These are phyloP conservation scores for Linurgus olivaceus DNA, from an alignment of 2,797 vertebrate species.

Conservation along the genomic window DNA sequence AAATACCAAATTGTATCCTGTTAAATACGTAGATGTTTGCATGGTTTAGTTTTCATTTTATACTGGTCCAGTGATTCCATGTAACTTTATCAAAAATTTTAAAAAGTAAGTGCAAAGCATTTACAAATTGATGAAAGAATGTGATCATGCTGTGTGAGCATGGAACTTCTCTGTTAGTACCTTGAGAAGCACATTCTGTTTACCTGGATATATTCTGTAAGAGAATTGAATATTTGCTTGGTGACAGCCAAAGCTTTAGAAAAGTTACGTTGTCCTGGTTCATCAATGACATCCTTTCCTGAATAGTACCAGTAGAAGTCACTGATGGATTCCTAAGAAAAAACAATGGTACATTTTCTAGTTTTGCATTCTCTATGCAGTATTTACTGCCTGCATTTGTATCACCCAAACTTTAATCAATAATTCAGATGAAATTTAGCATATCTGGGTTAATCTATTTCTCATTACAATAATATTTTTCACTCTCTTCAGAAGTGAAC, in stretches of 20 bases:
- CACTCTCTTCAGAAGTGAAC: neutral
- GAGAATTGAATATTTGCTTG: slow-evolving; percentile 99
- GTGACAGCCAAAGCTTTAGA: slow-evolving; percentile 95
- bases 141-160: neutral
- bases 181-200: neutral
- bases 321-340: slow-evolving; percentile 93
- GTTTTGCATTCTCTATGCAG: neutral
- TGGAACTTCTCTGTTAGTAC: neutral
- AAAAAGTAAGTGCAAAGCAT: neutral
- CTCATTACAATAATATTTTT: neutral
- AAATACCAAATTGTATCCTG: rapidly evolving
- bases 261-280: slow-evolving; percentile 95
- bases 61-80: neutral
- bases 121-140: neutral
- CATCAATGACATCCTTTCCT: slow-evolving; percentile 95
- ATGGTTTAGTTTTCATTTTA: neutral
- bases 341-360: neutral
- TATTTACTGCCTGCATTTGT: neutral
- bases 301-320: slow-evolving; percentile 99
- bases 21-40: neutral
- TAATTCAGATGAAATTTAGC: neutral
- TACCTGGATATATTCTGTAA: slow-evolving; percentile 99
- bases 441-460: neutral
- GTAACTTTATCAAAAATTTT: neutral
- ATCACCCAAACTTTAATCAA: neutral